Conservation (phyloP, 2,113 vertebrate species). For the Tragelaphus scriptus region DNA sequence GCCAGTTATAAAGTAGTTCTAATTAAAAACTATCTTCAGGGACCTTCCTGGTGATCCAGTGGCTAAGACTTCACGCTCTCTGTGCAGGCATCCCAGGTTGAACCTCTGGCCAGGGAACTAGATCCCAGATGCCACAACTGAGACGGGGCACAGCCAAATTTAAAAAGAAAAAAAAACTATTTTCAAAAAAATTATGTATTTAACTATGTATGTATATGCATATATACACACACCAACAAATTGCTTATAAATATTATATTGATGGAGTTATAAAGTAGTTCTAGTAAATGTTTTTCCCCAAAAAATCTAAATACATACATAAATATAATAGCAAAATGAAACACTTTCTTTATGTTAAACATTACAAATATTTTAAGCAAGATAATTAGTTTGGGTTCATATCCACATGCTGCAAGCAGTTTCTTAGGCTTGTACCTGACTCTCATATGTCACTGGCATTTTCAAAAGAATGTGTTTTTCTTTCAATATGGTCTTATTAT, state of each 20-base stretch:
- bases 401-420: accelerated
- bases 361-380: not conserved
- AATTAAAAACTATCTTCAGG: not conserved
- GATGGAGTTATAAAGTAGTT: not conserved
- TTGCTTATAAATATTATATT: not conserved
- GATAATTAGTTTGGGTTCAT: not conserved
- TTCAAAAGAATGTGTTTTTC: not conserved
- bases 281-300: not conserved
- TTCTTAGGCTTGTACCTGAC: not conserved
- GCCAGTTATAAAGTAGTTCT: not conserved
- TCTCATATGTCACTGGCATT: not conserved
- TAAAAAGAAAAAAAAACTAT: not conserved
- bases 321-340: not conserved
- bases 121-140: not conserved
- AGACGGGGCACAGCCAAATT: not conserved
- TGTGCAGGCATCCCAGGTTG: not conserved
- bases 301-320: not conserved
- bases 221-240: not conserved
- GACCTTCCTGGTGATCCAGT: not conserved
- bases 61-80: not conserved
- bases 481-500: not conserved
- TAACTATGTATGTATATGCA: not conserved
- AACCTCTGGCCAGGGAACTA: not conserved
- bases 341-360: not conserved
- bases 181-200: not conserved